phyloP scores from a whole-genome alignment of 2,888 invertebrate species.

The Caenorhabditis virilis region DNA sequence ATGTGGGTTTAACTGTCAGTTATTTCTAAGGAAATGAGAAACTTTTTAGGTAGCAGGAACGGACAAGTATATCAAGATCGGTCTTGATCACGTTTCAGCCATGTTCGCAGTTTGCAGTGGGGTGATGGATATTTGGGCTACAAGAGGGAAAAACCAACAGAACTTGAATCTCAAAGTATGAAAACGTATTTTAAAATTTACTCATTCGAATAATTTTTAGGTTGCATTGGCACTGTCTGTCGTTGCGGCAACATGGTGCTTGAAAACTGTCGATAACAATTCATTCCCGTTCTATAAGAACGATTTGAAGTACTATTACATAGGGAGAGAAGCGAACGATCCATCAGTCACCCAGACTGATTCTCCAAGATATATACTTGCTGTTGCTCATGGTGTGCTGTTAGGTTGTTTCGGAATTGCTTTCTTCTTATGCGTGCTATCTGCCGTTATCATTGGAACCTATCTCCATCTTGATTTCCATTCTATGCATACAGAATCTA shows the following conservation, averaged over 20 bases:
- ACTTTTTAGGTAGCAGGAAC: slow-evolving; percentile 45
- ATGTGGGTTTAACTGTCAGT: slow-evolving; percentile 17
- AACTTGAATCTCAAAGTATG: slow-evolving; percentile 64
- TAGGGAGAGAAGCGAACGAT: slow-evolving; percentile 41
- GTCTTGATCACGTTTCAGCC: slow-evolving; percentile 63
- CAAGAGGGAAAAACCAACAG: slow-evolving; percentile 50
- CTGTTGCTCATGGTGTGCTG: slow-evolving; percentile 63
- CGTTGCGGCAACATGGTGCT: slow-evolving; percentile 65
- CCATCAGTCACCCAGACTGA: slow-evolving; percentile 42
- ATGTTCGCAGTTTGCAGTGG: slow-evolving; percentile 61
- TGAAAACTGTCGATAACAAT: slow-evolving; percentile 67
- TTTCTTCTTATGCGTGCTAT: slow-evolving; percentile 56
- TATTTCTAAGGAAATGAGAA: background rate
- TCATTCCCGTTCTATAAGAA: slow-evolving; percentile 65
- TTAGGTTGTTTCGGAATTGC: slow-evolving; percentile 58
- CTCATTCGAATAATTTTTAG: slow-evolving; percentile 23
- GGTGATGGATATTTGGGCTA: slow-evolving; percentile 60
- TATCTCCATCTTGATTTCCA: slow-evolving; percentile 54
- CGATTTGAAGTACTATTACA: slow-evolving; percentile 60
- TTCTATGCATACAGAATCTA: slow-evolving; percentile 45
- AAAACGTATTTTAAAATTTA: background rate
- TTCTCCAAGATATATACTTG: slow-evolving; percentile 61
- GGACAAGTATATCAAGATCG: slow-evolving; percentile 66
- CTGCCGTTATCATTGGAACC: slow-evolving; percentile 57
- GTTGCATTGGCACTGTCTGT: slow-evolving; percentile 64